phyloP scores from a whole-genome alignment of 2,113 vertebrate species.

The Gracilinanus agilis region DNA sequence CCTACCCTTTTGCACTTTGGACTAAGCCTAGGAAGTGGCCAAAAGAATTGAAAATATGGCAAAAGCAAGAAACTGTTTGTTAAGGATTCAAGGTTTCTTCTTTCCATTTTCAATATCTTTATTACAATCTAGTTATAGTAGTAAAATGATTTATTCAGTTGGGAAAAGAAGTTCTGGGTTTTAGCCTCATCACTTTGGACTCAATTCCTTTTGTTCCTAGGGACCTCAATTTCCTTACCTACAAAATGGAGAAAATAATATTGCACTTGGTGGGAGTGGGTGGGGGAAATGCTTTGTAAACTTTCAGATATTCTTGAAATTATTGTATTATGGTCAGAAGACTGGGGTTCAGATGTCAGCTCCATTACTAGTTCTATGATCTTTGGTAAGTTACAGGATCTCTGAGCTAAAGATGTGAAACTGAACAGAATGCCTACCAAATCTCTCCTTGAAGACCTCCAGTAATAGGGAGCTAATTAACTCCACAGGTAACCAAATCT shows the following conservation, averaged over 20 bases:
- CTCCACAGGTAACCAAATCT: neutral
- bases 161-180: neutral
- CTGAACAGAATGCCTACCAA: neutral
- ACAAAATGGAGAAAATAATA: neutral
- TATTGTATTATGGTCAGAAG: neutral
- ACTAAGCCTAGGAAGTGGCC: conserved; percentile 34
- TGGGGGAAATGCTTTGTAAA: neutral
- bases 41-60: neutral
- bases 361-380: neutral
- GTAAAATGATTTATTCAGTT: neutral
- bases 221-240: neutral
- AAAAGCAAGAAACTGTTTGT: conserved; percentile 53
- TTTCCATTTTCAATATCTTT: neutral
- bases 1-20: neutral
- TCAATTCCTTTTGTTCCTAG: neutral
- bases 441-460: neutral
- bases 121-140: neutral
- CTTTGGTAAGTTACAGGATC: neutral
- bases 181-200: neutral
- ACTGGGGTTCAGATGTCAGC: neutral
- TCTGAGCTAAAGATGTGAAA: neutral
- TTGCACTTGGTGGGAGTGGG: neutral
- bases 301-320: neutral
- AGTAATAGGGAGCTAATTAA: neutral
- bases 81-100: neutral